Conservation (phyloP, 53 echinoderm and acorn worm genomes). For the Arbacia lixula region DNA sequence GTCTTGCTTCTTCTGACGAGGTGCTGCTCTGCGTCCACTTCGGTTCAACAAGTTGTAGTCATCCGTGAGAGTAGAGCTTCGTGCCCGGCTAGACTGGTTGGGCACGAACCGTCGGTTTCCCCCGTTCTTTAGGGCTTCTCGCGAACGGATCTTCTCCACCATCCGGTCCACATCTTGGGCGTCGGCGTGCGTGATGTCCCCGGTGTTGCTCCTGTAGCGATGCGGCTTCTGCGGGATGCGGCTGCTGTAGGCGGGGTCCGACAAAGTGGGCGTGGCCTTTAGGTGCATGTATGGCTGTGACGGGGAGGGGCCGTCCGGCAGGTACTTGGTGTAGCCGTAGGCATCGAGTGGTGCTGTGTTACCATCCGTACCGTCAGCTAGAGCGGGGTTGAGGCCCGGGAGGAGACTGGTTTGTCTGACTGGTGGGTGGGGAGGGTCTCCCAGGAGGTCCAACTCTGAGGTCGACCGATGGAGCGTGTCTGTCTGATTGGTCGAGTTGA, state of each 20-base stretch:
- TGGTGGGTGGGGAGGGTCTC: slow-evolving; percentile 47
- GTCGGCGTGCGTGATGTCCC: slow-evolving; percentile 22
- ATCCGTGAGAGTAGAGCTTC: not conserved
- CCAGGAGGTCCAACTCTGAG: slow-evolving; percentile 24
- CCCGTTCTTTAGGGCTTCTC: slow-evolving; percentile 24
- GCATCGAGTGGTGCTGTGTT: slow-evolving; percentile 19
- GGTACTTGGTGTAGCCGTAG: slow-evolving; percentile 37
- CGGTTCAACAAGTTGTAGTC: slow-evolving; percentile 18
- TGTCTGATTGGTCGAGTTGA: not conserved
- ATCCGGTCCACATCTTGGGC: slow-evolving; percentile 1
- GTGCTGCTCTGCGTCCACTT: slow-evolving; percentile 21
- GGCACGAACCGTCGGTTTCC: slow-evolving; percentile 48
- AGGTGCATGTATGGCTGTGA: slow-evolving; percentile 43
- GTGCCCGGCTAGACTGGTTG: slow-evolving; percentile 6
- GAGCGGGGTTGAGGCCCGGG: slow-evolving; percentile 46
- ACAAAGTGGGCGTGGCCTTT: slow-evolving; percentile 7
- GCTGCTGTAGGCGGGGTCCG: not conserved
- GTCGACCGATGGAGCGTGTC: not conserved
- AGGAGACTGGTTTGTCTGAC: slow-evolving; percentile 37
- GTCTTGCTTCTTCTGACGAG: slow-evolving; percentile 21
- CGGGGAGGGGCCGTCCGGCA: not conserved
- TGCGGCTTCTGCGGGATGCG: not conserved
- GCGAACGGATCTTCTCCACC: slow-evolving; percentile 5
- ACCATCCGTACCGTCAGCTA: slow-evolving; percentile 34
- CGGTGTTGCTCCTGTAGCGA: slow-evolving; percentile 34